Conservation (phyloP, 1,140 invertebrate species). For the Tetragonula clypearis region DNA sequence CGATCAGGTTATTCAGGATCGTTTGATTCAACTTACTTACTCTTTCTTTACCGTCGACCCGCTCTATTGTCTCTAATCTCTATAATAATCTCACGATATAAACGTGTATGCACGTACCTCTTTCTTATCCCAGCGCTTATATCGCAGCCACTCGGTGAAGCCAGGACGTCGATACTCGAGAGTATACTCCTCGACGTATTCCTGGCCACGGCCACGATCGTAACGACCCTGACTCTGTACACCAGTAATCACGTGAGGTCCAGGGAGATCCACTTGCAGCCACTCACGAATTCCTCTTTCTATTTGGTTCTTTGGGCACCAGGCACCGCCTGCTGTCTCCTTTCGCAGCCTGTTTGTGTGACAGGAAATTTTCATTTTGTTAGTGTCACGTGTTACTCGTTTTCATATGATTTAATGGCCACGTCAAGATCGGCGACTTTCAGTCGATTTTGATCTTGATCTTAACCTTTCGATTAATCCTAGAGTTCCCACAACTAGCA, state of each 20-base stretch:
- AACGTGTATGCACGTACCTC: slow-evolving; percentile 81
- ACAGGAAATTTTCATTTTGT: slow-evolving; percentile 5
- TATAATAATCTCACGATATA: background rate
- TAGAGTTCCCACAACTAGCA: no score
- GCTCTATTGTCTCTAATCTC: background rate
- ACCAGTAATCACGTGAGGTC: slow-evolving; percentile 86
- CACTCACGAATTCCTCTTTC: slow-evolving; percentile 87
- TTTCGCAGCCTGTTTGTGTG: slow-evolving; percentile 84
- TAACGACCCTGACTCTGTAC: slow-evolving; percentile 91
- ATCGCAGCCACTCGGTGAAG: slow-evolving; percentile 85
- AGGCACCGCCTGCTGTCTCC: slow-evolving; percentile 90
- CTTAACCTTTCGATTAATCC: no score
- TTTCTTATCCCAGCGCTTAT: slow-evolving; percentile 84
- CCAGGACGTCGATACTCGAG: slow-evolving; percentile 89
- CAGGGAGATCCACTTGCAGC: slow-evolving; percentile 88
- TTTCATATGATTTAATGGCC: background rate
- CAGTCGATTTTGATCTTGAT: background rate
- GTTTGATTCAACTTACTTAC: slow-evolving; percentile 12
- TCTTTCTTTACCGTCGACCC: slow-evolving; percentile 25
- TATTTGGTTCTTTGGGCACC: slow-evolving; percentile 90
- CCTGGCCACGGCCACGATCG: slow-evolving; percentile 89
- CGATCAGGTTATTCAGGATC: slow-evolving; percentile 36
- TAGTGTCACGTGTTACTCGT: background rate
- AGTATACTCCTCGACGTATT: slow-evolving; percentile 89
- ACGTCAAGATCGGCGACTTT: background rate